Percentiles rank a stretch among this genome's conserved stretches.
Conservation (phyloP, 1,140 invertebrate species). For the Nymphalis io region DNA sequence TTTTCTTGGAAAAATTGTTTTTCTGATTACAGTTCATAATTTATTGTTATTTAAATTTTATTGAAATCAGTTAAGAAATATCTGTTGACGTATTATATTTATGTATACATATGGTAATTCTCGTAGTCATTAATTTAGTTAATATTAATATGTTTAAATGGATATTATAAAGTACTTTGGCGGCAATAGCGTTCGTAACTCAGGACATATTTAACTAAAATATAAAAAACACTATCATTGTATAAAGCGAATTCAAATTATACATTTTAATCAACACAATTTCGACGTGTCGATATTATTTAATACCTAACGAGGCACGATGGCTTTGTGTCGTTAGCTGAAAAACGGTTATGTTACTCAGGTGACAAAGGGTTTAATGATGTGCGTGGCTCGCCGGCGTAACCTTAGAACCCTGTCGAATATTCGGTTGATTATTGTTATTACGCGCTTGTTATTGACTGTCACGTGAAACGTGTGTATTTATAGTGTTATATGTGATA, state of each 20-base stretch:
- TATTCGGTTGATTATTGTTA: slow-evolving; percentile 40
- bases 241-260: slow-evolving; percentile 3
- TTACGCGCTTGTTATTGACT: slow-evolving; percentile 36
- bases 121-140: no score
- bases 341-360: slow-evolving; percentile 44
- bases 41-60: no score
- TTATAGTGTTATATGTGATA: not conserved
- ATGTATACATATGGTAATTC: no score
- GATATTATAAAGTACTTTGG: no score
- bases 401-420: slow-evolving; percentile 42
- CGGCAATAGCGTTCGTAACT: no score
- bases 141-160: no score
- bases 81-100: no score
- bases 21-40: no score
- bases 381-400: slow-evolving; percentile 34
- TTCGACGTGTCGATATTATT: slow-evolving; percentile 27
- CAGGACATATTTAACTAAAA: no score
- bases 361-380: slow-evolving; percentile 48
- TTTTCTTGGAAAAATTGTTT: no score
- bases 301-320: slow-evolving; percentile 26
- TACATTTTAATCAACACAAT: slow-evolving; percentile 32
- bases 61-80: no score
- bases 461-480: not conserved
- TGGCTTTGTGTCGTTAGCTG: slow-evolving; percentile 30
- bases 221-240: not conserved